Base-by-base conservation (phyloP, 2,797 vertebrate genomes). In the Amphiprion clarkii region DNA sequence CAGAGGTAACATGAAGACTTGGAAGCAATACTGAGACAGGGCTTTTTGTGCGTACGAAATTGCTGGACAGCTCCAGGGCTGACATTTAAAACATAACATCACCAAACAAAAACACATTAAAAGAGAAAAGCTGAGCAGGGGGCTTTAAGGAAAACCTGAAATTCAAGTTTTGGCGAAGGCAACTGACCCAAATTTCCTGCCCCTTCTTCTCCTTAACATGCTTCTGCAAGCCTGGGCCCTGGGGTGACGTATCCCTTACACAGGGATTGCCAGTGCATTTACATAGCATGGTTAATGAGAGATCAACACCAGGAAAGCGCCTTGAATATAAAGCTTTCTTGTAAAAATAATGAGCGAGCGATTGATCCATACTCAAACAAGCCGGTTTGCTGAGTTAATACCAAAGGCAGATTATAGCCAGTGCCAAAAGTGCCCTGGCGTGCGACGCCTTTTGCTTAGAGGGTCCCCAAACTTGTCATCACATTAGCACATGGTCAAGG, bases 401-500 rank as follows among this genome's bases (percentile, higher is more conserved):
- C 95, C 94, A 92, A 94, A 94, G 95, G 89, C 91, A 95, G 95
- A 96, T 96, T 96, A 96, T 87, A 90, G 89, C 88, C 84, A 53
- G 88, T 95, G 95, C 94, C 94, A 95, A 94, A 94, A 91, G 91
- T 92, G 93, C 90, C 92, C 92, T 95, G 93, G 94, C 93, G 93
- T 92, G 93, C 89, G 63, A 92, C 85, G 92, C 85, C 87, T 91
- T 88, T 88, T 89, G 90, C 92, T 94, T 90, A 89, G 89, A 94
- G 93, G 91, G 87, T 90, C 93, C 91, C 93, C 88, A 94, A 93
- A 94, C 93, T 94, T 95, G 95, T 95, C 94, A 95, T 96, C 94
- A 95, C 95, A 96, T 96, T 96, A 95, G 92, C 92, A 89, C 94
- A 95, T 93, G 94, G 94, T 95, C 94, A 95, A 96, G 94, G 95